Evolutionary conservation across 1,140 invertebrate species (phyloP), one percentile per base, ranked within the genome.

Genomic region (Geopemphigus sp.): DNA sequence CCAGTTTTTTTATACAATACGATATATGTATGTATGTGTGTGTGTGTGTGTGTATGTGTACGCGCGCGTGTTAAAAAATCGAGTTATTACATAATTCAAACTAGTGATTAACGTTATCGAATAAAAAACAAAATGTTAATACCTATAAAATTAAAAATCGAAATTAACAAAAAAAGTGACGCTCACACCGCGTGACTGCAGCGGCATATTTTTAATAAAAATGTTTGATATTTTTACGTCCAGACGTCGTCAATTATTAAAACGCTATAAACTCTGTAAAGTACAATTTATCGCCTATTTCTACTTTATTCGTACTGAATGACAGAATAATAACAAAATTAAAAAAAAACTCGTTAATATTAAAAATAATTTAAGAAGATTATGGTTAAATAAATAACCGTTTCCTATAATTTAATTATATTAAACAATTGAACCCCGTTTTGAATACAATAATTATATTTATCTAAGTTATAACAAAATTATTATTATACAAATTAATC

Each of bases 381-480:
- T 50, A 22, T 50, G n/a, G 39, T 24, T 12, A 0, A 14, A 68
- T 47, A 47, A 76, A 76, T 45, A 59, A 76, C 32, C 12, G 19
- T 24, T 1, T 50, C 74, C 10, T 12, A n/a, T 26, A 26, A n/a
- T 50, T 59, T 61, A 47, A 76, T 76, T 76, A 59, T 66, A 63
- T 50, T 6, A 15, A 78, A 78, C 74, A 78, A 78, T 78, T 50
- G 57, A 78, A 47, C 12, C 57, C 39, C 19, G 15, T 63, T 29
- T 63, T 61, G 15, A 47, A 76, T 22, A 39, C 72, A 45, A 19
- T 45, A 22, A 74, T 74, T 45, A 56, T 74, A 22, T 74, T 70
- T 61, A 76, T n/a, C 56, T 50, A 63, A 50, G 45, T 78, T 78
- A 78, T 50, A 26, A 63, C 45, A 63, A 78, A 76, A 74, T 8